phyloP scores from a whole-genome alignment of 2,797 vertebrate species.

The Phrynocephalus vlangalii region DNA sequence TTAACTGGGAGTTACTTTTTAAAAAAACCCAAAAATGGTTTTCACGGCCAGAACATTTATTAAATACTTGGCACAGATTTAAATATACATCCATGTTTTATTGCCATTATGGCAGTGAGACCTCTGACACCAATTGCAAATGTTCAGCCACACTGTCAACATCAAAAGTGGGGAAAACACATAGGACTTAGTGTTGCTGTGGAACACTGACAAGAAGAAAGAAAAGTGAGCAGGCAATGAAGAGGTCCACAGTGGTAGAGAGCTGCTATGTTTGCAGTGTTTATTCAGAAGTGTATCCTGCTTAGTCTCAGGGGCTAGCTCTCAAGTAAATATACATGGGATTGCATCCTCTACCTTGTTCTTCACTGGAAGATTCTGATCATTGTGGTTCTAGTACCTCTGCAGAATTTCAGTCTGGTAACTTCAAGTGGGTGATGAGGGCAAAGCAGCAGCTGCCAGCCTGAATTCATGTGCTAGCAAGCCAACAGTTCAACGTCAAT shows the following conservation, averaged over 20 bases:
- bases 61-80: conserved; percentile 10
- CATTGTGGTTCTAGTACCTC: background rate
- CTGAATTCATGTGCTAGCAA: background rate
- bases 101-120: conserved; percentile 6
- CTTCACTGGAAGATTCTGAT: background rate
- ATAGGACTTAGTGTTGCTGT: too few relatives aligned
- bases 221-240: background rate
- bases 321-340: too few relatives aligned
- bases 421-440: background rate
- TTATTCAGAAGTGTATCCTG: too few relatives aligned
- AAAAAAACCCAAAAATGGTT: conserved; percentile 18
- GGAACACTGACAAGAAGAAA: too few relatives aligned
- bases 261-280: background rate
- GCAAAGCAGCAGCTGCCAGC: background rate
- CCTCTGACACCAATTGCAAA: background rate
- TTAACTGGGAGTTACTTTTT: conserved; percentile 35
- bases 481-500: background rate
- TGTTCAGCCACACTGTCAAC: background rate
- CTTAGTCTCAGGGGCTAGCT: too few relatives aligned
- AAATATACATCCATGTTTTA: conserved; percentile 17
- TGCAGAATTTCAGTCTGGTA: background rate
- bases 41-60: conserved; percentile 15
- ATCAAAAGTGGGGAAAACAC: too few relatives aligned
- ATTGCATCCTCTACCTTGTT: background rate
- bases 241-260: background rate